Conservation (phyloP, 1,140 invertebrate species). For the Camponotus pennsylvanicus region DNA sequence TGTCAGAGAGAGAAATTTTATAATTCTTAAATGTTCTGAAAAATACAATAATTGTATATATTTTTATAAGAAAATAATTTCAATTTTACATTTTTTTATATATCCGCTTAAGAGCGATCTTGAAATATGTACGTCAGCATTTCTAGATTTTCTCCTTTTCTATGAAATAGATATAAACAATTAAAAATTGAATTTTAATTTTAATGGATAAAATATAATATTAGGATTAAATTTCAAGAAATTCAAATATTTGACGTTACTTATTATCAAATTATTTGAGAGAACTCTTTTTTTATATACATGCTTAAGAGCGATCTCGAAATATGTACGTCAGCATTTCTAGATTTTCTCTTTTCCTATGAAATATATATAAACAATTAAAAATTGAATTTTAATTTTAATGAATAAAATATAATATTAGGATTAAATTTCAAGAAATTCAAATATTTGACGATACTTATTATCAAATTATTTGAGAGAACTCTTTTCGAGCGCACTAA, state of each 20-base stretch:
- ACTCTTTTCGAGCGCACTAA: background rate
- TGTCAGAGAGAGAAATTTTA: background rate
- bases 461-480: background rate
- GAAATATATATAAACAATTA: background rate
- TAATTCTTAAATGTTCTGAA: slow-evolving; percentile 26
- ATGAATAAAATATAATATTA: background rate
- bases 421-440: background rate
- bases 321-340: background rate
- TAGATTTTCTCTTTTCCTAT: background rate
- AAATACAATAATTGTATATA: background rate
- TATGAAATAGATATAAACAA: background rate
- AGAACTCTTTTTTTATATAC: background rate
- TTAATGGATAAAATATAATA: background rate
- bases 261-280: background rate
- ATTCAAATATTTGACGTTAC: background rate
- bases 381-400: background rate
- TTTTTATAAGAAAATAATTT: background rate
- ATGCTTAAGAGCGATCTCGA: background rate
- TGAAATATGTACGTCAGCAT: background rate
- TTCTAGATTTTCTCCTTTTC: background rate
- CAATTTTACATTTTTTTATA: background rate
- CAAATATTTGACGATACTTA: background rate
- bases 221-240: background rate
- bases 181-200: background rate
- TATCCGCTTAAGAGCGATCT: background rate